Evolutionary conservation across 2,113 vertebrate genomes (phyloP).

Genomic region (Urocynchramus pylzowi): DNA sequence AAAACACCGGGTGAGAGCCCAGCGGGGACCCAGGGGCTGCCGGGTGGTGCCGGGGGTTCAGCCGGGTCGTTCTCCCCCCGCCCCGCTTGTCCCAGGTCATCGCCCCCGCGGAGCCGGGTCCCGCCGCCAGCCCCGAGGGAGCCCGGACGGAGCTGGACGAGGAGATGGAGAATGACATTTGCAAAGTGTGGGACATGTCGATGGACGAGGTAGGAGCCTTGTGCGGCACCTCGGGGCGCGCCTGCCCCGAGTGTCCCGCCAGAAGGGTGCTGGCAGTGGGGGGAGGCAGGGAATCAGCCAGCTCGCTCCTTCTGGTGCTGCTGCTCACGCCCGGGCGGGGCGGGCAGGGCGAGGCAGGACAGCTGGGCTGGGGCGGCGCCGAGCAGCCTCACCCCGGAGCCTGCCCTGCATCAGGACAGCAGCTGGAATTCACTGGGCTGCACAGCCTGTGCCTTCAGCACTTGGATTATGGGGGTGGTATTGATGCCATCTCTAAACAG

Average conservation of each 20-base stretch:
- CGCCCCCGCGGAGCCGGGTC: conserved; percentile 66
- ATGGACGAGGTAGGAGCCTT: conserved; percentile 85
- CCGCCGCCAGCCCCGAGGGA: conserved; percentile 33
- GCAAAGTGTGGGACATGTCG: conserved; percentile 98
- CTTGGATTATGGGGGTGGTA: background rate
- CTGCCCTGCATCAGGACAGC: background rate
- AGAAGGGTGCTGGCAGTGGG: accelerated
- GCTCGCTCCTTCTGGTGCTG: accelerated
- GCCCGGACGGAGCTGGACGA: conserved; percentile 78
- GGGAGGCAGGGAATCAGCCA: accelerated
- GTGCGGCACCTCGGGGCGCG: background rate
- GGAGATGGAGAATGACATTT: conserved; percentile 90
- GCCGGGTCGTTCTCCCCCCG: background rate
- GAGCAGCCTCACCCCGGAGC: accelerated
- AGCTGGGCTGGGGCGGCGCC: background rate
- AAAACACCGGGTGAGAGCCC: background rate
- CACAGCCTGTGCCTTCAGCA: background rate
- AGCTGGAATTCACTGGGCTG: background rate
- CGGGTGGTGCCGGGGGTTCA: background rate
- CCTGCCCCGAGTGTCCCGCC: accelerated
- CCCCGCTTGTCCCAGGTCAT: conserved; percentile 72
- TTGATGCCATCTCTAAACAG: background rate
- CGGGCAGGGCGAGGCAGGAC: background rate
- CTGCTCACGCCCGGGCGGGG: accelerated
- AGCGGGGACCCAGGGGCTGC: background rate